These are phyloP conservation scores for human DNA, from an alignment of 2,113 vertebrate genomes.

Conservation along the genomic window DNA sequence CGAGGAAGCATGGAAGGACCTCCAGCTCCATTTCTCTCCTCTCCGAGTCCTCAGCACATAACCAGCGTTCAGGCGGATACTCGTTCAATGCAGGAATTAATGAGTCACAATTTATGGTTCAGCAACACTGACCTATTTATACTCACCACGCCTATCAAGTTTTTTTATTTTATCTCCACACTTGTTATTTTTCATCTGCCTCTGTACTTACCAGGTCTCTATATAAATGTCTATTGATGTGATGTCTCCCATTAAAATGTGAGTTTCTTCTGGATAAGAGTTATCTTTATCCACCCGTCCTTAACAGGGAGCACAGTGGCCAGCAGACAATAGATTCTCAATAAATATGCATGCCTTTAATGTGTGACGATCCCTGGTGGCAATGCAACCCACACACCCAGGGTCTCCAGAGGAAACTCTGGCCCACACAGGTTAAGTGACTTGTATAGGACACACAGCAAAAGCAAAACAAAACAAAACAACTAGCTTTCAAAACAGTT, in stretches of 20 bases:
- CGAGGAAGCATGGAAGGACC: background rate
- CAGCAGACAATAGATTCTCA: too few species aligned
- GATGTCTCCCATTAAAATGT: background rate
- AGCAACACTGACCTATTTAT: background rate
- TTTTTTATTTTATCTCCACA: too few species aligned
- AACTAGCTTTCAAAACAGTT: background rate
- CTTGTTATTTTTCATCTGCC: background rate
- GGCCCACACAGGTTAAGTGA: background rate
- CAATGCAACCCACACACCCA: fast-evolving
- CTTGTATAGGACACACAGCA: background rate
- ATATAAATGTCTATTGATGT: background rate
- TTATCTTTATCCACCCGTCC: fast-evolving
- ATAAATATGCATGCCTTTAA: fast-evolving
- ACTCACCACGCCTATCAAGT: fast-evolving
- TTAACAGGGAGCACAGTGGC: fast-evolving
- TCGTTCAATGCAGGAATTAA: background rate
- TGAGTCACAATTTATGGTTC: background rate
- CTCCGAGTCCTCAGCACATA: background rate
- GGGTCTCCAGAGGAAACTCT: background rate
- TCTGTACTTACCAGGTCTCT: too few species aligned
- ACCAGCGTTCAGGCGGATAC: too few species aligned
- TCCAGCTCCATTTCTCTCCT: background rate
- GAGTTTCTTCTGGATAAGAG: background rate
- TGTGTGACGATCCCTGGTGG: background rate
- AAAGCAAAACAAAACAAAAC: background rate